Evolutionary conservation across 1,140 invertebrate species (phyloP).

Genomic region (Elymnias hypermnestra): DNA sequence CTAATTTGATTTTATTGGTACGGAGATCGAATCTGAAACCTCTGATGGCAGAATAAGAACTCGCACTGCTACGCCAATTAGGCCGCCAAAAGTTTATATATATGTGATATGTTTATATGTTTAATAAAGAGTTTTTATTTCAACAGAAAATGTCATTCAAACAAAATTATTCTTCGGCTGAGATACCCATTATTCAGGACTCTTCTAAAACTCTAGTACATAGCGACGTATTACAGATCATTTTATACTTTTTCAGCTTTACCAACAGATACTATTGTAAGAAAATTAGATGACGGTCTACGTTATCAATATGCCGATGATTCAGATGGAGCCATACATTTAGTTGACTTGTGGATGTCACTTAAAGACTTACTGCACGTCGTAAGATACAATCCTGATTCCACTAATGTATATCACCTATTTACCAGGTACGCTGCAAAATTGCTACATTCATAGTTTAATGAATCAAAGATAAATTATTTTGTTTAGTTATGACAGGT

Average conservation of each 20-base stretch:
- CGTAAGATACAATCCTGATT: slow-evolving; percentile 25
- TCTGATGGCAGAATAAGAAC: too few species aligned
- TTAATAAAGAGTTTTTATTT: too few species aligned
- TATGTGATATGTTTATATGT: too few species aligned
- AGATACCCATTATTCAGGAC: too few species aligned
- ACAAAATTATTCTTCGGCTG: too few species aligned
- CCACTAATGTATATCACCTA: slow-evolving; percentile 36
- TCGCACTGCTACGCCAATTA: too few species aligned
- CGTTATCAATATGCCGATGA: slow-evolving; percentile 29
- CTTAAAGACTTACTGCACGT: slow-evolving; percentile 15
- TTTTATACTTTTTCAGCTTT: slow-evolving; percentile 24
- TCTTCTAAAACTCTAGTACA: not conserved
- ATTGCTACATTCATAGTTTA: not conserved
- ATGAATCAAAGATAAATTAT: not conserved
- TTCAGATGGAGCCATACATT: slow-evolving; percentile 23
- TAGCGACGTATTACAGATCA: not conserved
- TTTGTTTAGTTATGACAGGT: too few species aligned
- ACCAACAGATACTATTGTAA: slow-evolving; percentile 16
- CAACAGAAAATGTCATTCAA: too few species aligned
- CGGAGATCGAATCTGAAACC: too few species aligned
- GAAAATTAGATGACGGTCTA: slow-evolving; percentile 15
- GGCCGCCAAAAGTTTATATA: too few species aligned
- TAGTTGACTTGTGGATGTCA: slow-evolving; percentile 25
- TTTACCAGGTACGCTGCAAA: slow-evolving; percentile 35
- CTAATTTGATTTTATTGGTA: too few species aligned